A percentile compares a stretch with the other conserved stretches of the same genome.
Evolutionary conservation across 1,140 invertebrate genomes (phyloP).

Genomic region (Anadara kagoshimensis): DNA sequence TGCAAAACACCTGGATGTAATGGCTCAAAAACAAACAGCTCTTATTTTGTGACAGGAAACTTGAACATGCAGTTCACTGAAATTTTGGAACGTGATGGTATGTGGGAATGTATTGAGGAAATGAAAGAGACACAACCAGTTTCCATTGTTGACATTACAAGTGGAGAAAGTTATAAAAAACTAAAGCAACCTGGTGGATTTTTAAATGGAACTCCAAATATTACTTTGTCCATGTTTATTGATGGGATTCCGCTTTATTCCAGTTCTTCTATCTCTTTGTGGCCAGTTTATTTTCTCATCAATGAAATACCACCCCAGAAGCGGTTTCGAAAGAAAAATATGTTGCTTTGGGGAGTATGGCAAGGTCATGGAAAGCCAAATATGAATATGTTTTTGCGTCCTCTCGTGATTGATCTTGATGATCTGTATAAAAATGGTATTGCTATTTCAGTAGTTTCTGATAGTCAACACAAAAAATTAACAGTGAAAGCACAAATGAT

Average conservation of each 20-base stretch:
- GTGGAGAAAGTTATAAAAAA: constrained; percentile 21
- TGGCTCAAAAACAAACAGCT: constrained; percentile 4
- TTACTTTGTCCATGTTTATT: constrained; percentile 27
- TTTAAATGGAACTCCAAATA: constrained; percentile 8
- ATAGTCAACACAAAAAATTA: not conserved
- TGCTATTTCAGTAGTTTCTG: not conserved
- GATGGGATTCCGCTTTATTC: constrained; percentile 25
- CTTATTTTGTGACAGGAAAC: constrained; percentile 37
- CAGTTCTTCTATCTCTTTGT: constrained; percentile 12
- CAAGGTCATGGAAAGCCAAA: constrained; percentile 29
- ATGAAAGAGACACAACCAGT: not conserved
- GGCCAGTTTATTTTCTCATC: constrained; percentile 26
- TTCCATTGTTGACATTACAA: constrained; percentile 21
- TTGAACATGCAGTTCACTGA: constrained; percentile 32
- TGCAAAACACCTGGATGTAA: constrained; percentile 33
- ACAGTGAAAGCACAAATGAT: not conserved
- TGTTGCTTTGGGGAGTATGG: constrained; percentile 30
- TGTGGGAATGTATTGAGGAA: constrained; percentile 14
- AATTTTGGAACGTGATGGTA: constrained; percentile 24
- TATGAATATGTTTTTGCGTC: constrained; percentile 25
- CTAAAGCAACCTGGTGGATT: constrained; percentile 12
- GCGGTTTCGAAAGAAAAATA: constrained; percentile 31
- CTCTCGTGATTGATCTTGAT: constrained; percentile 14
- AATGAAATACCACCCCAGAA: constrained; percentile 28
- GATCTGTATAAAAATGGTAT: constrained; percentile 13